Conservation (phyloP, 2,797 vertebrate species). For the Chanos chanos region DNA sequence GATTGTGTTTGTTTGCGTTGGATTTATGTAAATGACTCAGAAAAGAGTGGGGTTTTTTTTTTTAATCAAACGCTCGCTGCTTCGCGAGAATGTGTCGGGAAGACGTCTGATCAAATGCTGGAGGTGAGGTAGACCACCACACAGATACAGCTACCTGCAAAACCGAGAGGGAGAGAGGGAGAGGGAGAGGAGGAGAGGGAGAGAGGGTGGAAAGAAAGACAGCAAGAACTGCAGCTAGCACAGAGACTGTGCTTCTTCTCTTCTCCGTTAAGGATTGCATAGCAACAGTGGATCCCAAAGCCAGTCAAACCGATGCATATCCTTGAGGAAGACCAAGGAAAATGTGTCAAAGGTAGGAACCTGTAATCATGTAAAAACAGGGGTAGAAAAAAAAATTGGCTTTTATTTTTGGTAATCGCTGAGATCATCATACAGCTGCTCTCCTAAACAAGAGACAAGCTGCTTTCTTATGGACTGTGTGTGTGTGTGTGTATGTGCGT, state of each 20-base stretch:
- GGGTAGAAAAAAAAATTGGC: too few species aligned
- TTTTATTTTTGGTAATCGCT: too few species aligned
- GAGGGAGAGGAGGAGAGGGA: not conserved
- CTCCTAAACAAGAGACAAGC: too few species aligned
- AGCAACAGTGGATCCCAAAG: conserved; percentile 31
- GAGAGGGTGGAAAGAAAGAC: not conserved
- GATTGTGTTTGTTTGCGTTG: conserved; percentile 21
- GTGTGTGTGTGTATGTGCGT: too few species aligned
- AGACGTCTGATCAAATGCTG: conserved; percentile 11
- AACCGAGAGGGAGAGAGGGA: not conserved
- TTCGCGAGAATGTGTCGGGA: conserved; percentile 9
- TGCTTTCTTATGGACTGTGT: too few species aligned
- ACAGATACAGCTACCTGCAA: conserved; percentile 11
- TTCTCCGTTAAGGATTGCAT: conserved; percentile 28
- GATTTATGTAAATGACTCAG: conserved; percentile 30
- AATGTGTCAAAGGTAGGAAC: conserved; percentile 54
- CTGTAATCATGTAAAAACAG: not conserved
- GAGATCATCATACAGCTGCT: too few species aligned
- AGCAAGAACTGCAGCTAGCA: conserved; percentile 14
- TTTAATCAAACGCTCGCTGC: not conserved
- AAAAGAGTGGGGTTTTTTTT: not conserved
- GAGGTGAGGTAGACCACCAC: conserved; percentile 7
- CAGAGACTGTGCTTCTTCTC: conserved; percentile 19
- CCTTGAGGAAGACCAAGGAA: conserved; percentile 50
- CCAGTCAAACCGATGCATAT: conserved; percentile 53